Evolutionary conservation across 2,797 vertebrate species (phyloP), one percentile per base, ranked within the genome.

Genomic region (Smutsia gigantea): DNA sequence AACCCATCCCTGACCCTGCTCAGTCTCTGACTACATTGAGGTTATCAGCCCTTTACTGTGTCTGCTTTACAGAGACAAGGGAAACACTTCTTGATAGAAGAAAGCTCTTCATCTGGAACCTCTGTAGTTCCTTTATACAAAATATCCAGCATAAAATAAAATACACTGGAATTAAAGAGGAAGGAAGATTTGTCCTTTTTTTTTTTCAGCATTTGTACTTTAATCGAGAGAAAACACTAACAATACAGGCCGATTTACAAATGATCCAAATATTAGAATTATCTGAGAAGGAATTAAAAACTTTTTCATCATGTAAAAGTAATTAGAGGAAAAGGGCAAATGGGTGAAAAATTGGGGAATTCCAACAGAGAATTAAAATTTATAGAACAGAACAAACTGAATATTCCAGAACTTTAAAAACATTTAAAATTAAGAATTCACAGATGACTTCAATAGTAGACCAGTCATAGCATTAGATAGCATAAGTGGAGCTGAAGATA

Each of bases 181-280:
- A 23, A 64, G 71, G 68, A 64, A 82, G 69, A 51, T 84, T 88
- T 92, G 46, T 64, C 19, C 39, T 55, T 46, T 46, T 46, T 46
- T 46, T 46, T 46, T 46, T 46, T 46, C 46, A 46, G 11, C 10
- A 42, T 84, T 85, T 92, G 46, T 64, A 15, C 39, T 55, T 83
- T 72, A 92, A 55, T 57, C 21, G 77, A 68, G 46, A 88, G 61
- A 37, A 42, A 84, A 84, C 71, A 82, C 53, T 77, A 93, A 59
- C 17, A 90, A 21, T 39, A 46, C 37, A 61, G 21, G 39, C 46
- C 75, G 39, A 82, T 2, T 39, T n/a, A 81, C 27, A 74, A 53
- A 21, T 84, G 71, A 94, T 57, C 55, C 46, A 88, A 31, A 59
- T 94, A 66, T 31, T 92, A 63, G 66, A 92, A 89, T 74, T 42